Evolutionary conservation across 2,113 vertebrate species (phyloP).

Genomic region (Synchiropus splendidus): DNA sequence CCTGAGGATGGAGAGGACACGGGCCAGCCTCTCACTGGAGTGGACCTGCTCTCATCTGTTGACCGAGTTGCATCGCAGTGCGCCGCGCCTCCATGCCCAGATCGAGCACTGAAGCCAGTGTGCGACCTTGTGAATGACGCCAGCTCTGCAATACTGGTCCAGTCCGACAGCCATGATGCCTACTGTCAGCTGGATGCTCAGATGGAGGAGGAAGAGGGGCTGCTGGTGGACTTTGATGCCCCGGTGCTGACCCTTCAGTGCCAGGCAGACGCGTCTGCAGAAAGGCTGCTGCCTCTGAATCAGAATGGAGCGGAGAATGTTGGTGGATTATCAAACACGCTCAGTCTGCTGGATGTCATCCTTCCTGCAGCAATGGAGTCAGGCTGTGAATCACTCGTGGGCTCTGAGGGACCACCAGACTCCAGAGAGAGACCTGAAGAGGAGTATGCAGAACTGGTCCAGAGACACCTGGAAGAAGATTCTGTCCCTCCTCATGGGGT

Average conservation of each 20-base stretch:
- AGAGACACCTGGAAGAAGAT: conserved; percentile 17
- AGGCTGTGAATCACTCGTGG: conserved; percentile 18
- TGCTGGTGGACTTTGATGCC: conserved; percentile 65
- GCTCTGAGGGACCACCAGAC: conserved; percentile 1
- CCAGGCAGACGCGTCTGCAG: conserved; percentile 17
- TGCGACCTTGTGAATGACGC: conserved; percentile 89
- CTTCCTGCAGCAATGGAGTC: conserved; percentile 54
- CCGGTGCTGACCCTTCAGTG: conserved; percentile 34
- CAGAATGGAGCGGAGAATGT: conserved; percentile 13
- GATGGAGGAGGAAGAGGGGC: conserved; percentile 35
- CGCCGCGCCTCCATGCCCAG: conserved; percentile 59
- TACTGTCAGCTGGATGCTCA: conserved; percentile 61
- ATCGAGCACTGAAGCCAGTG: conserved; percentile 73
- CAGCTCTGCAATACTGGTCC: conserved; percentile 64
- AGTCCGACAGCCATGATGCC: conserved; percentile 60
- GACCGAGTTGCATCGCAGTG: conserved; percentile 63
- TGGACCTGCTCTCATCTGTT: conserved; percentile 87
- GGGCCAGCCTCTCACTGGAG: conserved; percentile 70
- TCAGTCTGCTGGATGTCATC: conserved; percentile 54
- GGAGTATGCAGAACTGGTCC: conserved; percentile 12
- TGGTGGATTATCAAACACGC: conserved; percentile 27
- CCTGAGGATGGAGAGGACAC: conserved; percentile 47
- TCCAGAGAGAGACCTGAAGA: neutral
- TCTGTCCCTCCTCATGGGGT: conserved; percentile 1
- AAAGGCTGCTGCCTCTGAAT: conserved; percentile 2